These are phyloP conservation scores for Diachasma alloeum DNA, from an alignment of 1,140 invertebrate genomes.

Conservation along the genomic window DNA sequence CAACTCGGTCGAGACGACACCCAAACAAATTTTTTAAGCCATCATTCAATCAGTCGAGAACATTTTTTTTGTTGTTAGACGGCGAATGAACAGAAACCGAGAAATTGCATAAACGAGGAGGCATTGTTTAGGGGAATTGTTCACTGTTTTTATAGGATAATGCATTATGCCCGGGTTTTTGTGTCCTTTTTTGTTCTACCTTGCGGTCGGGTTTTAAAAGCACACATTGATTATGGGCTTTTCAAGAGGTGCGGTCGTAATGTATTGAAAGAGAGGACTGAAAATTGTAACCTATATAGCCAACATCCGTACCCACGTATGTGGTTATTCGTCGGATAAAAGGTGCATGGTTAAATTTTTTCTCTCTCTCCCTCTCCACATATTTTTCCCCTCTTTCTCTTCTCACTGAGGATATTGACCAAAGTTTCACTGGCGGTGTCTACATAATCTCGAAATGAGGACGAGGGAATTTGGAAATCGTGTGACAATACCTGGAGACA, in stretches of 20 bases:
- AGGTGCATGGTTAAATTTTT: neutral
- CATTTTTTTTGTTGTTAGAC: neutral
- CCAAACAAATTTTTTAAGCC: no score
- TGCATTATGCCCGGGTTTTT: neutral
- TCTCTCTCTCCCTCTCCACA: neutral
- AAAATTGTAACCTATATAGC: neutral
- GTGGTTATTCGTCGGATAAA: neutral
- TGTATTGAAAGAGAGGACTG: neutral
- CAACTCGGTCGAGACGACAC: no score
- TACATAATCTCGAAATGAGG: neutral
- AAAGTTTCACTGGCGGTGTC: neutral
- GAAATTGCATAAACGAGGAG: neutral
- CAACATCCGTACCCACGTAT: conserved; percentile 9
- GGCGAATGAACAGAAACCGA: neutral
- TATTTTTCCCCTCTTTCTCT: neutral
- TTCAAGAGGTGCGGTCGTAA: conserved; percentile 9
- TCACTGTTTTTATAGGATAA: neutral
- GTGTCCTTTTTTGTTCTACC: neutral
- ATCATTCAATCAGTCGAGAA: no score
- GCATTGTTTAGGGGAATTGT: neutral
- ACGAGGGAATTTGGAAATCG: neutral
- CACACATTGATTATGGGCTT: conserved; percentile 7
- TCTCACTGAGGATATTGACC: neutral
- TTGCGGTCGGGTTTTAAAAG: neutral
- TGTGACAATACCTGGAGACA: conserved; percentile 5